These are phyloP conservation scores for Glyphotaelius pellucidus DNA, from an alignment of 2,888 invertebrate genomes.

Conservation along the genomic window DNA sequence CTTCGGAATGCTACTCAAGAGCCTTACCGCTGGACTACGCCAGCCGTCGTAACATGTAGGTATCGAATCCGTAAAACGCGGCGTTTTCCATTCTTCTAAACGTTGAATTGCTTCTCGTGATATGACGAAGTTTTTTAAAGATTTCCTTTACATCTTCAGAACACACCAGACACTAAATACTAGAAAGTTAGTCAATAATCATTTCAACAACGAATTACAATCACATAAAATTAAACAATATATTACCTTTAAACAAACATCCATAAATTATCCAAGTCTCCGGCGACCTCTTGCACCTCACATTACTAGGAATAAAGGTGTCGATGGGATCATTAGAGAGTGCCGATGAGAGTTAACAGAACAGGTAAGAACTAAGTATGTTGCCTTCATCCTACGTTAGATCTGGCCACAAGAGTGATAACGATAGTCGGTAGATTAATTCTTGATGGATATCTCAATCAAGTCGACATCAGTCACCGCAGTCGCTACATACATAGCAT, in stretches of 20 bases:
- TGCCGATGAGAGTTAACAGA: background rate
- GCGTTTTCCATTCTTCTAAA: no score
- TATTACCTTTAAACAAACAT: background rate
- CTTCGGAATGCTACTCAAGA: no score
- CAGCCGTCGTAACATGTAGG: no score
- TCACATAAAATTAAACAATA: background rate
- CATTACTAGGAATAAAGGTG: background rate
- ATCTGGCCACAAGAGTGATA: background rate
- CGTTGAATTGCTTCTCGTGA: no score
- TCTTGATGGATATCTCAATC: conserved; percentile 45
- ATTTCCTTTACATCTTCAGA: no score
- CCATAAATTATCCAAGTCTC: background rate
- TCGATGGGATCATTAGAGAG: background rate
- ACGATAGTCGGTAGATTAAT: conserved; percentile 2
- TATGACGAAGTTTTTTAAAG: no score
- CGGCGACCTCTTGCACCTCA: background rate
- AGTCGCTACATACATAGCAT: background rate
- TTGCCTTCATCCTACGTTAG: background rate
- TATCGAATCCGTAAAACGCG: no score
- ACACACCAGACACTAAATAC: no score
- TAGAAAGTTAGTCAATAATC: background rate
- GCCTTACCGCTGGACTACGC: no score
- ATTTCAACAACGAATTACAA: background rate
- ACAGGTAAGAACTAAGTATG: background rate
- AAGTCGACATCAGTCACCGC: conserved; percentile 16